Conservation (phyloP, 2,797 vertebrate species). For the Sciurus carolinensis region DNA sequence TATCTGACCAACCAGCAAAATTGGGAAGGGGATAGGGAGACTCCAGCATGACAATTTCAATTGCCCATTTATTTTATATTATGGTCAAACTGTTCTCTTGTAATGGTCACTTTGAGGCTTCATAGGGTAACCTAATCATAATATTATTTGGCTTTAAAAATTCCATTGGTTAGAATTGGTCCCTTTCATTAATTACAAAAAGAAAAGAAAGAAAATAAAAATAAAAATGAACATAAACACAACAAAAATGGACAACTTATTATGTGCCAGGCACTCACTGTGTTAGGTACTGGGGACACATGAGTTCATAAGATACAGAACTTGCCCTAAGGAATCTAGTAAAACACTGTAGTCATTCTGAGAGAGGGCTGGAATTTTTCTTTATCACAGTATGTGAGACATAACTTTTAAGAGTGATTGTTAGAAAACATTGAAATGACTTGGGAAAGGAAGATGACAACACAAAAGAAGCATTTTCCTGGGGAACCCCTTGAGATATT, state of each 20-base stretch:
- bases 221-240: not conserved
- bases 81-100: not conserved
- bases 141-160: constrained; percentile 6
- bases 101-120: not conserved
- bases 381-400: not conserved
- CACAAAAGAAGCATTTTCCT: not conserved
- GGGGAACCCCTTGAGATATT: not conserved
- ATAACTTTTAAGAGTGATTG: not conserved
- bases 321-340: not conserved
- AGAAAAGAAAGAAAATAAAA: not conserved
- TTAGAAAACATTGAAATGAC: constrained; percentile 17
- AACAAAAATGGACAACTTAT: not conserved
- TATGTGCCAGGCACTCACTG: not conserved
- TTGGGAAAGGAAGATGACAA: constrained; percentile 31
- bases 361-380: not conserved
- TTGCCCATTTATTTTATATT: constrained; percentile 10
- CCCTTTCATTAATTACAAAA: not conserved
- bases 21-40: not conserved
- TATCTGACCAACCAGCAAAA: not conserved
- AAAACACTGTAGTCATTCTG: not conserved
- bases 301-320: not conserved
- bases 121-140: not conserved
- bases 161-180: not conserved
- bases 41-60: not conserved
- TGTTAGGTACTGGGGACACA: not conserved